These are phyloP conservation scores for Anguilla obscura DNA, from an alignment of 2,797 vertebrate genomes.

Conservation along the genomic window DNA sequence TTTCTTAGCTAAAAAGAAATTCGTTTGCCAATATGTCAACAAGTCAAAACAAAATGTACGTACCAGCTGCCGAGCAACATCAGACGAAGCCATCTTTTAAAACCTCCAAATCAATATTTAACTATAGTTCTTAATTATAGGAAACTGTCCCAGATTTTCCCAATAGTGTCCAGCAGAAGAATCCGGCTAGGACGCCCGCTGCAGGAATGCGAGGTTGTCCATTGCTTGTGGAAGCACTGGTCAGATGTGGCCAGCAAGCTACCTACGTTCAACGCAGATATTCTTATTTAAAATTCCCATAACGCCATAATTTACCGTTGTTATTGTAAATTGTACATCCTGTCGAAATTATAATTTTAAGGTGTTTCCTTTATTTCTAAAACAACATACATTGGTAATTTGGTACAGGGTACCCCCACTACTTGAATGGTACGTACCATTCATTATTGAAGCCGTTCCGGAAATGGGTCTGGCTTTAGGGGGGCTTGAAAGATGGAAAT, in stretches of 20 bases:
- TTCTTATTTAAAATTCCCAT: background rate
- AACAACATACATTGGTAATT: background rate
- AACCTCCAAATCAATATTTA: background rate
- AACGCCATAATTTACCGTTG: background rate
- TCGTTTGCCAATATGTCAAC: conserved; percentile 19
- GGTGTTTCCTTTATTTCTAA: background rate
- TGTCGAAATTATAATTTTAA: background rate
- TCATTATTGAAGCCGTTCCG: conserved; percentile 56
- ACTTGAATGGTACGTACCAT: conserved; percentile 49
- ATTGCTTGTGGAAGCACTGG: background rate
- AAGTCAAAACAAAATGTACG: conserved; percentile 39
- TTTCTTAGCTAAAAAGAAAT: conserved; percentile 29
- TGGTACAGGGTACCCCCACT: conserved; percentile 43
- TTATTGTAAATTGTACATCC: background rate
- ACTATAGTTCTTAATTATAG: background rate
- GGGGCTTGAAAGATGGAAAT: conserved; percentile 26
- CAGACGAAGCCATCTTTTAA: conserved; percentile 68
- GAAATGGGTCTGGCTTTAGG: background rate
- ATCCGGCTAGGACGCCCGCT: conserved; percentile 41
- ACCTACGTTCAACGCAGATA: background rate
- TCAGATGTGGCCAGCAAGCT: background rate
- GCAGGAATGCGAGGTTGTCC: conserved; percentile 46
- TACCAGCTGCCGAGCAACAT: conserved; percentile 72
- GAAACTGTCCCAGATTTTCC: conserved; percentile 20
- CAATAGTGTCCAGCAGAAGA: conserved; percentile 20